Evolutionary conservation across 1,140 invertebrate genomes (phyloP).

Genomic region (Pectinophora gossypiella): DNA sequence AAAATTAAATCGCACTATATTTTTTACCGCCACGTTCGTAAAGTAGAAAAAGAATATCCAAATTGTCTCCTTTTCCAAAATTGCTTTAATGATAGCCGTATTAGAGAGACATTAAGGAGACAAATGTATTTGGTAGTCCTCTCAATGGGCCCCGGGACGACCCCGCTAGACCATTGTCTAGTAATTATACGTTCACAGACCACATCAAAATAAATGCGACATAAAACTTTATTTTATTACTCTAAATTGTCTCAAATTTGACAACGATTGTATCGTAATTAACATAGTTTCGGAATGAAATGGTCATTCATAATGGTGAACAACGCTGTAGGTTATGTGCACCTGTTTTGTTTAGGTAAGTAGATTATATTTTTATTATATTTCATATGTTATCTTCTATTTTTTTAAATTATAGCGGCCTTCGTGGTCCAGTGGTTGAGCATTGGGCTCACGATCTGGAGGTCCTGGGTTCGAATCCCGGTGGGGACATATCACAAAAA

Average conservation of each 20-base stretch:
- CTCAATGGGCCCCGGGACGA: conserved; percentile 12
- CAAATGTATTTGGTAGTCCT: conserved; percentile 15
- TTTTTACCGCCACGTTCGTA: no score
- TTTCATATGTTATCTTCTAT: no score
- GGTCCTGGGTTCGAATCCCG: no score
- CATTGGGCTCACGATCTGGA: no score
- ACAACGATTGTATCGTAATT: conserved; percentile 61
- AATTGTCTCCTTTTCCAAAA: background rate
- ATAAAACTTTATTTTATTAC: conserved; percentile 71
- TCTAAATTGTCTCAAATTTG: conserved; percentile 70
- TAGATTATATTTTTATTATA: no score
- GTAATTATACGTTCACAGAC: conserved; percentile 58
- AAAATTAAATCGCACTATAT: no score
- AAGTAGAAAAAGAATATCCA: no score
- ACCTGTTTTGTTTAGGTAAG: background rate
- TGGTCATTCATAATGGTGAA: conserved; percentile 17
- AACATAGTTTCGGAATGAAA: conserved; percentile 43
- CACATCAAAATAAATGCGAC: conserved; percentile 68
- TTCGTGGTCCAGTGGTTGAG: no score
- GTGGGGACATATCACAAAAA: no score
- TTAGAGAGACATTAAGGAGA: conserved; percentile 28
- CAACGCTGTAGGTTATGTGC: conserved; percentile 1
- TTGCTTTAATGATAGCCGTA: conserved; percentile 22
- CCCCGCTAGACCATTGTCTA: conserved; percentile 30
- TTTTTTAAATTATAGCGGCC: no score